phyloP scores from a whole-genome alignment of 2,797 vertebrate species.

The Hyperoplus lanceolatus region DNA sequence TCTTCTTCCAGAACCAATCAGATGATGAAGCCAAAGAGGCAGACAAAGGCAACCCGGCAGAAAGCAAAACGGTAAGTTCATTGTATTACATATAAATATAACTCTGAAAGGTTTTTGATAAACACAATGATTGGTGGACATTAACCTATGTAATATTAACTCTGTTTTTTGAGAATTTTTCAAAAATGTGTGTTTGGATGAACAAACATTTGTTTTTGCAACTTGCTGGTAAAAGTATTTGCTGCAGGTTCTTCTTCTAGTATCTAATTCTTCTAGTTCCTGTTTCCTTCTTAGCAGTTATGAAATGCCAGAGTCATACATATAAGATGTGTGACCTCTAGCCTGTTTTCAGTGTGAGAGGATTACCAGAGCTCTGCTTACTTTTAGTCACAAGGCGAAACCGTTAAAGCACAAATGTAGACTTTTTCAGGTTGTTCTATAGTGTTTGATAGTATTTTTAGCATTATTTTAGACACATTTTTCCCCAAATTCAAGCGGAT shows the following conservation, averaged over 20 bases:
- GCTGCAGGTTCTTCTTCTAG: background rate
- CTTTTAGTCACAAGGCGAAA: background rate
- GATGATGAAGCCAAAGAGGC: slow-evolving; percentile 37
- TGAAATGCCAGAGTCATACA: slow-evolving; percentile 8
- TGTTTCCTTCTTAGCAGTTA: slow-evolving; percentile 22
- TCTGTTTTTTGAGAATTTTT: background rate
- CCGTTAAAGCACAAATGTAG: too few relatives aligned
- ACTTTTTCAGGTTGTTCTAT: background rate
- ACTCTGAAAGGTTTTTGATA: background rate
- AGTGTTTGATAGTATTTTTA: too few relatives aligned
- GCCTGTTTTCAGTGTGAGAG: background rate
- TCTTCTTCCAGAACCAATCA: slow-evolving; percentile 46
- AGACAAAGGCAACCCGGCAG: slow-evolving; percentile 5
- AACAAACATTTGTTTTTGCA: background rate
- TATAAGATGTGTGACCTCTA: slow-evolving; percentile 3
- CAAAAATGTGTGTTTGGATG: background rate
- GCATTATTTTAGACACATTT: too few relatives aligned
- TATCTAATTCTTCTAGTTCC: slow-evolving; percentile 35
- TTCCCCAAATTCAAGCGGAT: too few relatives aligned
- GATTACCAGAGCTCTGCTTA: background rate
- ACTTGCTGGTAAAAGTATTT: background rate
- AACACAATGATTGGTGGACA: background rate
- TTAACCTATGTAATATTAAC: too few relatives aligned
- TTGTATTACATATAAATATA: background rate
- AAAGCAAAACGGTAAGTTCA: slow-evolving; percentile 55